Conservation (phyloP, 2,797 vertebrate species). For the Clarias pachynema region DNA sequence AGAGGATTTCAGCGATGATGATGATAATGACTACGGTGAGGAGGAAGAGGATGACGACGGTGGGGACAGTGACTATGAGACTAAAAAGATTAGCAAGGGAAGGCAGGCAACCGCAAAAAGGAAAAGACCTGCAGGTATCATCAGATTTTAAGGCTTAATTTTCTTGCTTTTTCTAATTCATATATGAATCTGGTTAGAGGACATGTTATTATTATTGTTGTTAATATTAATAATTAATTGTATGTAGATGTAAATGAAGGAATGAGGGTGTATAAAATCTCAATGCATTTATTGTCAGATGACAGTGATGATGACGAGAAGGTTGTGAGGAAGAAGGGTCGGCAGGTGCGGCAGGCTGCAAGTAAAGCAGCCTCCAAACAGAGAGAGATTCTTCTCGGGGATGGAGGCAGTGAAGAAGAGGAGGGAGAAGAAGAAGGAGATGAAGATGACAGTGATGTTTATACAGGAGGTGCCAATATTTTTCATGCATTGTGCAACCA, state of each 20-base stretch:
- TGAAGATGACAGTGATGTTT: slow-evolving; percentile 67
- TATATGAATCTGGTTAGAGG: not conserved
- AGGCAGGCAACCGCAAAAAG: slow-evolving; percentile 85
- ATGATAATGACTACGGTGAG: slow-evolving; percentile 80
- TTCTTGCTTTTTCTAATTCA: no score
- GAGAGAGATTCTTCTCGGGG: slow-evolving; percentile 94
- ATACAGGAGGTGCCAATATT: slow-evolving; percentile 82
- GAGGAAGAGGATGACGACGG: slow-evolving; percentile 81
- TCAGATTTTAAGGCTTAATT: not conserved
- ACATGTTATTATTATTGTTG: not conserved
- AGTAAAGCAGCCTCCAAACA: slow-evolving; percentile 98
- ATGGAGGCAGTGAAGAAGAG: slow-evolving; percentile 94
- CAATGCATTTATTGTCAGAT: slow-evolving; percentile 69
- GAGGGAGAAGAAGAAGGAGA: slow-evolving; percentile 87
- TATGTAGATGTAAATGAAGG: not conserved
- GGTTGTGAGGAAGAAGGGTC: slow-evolving; percentile 92
- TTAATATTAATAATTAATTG: not conserved
- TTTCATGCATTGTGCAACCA: not conserved
- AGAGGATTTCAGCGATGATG: slow-evolving; percentile 86
- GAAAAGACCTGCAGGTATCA: slow-evolving; percentile 83
- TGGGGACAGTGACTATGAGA: slow-evolving; percentile 86
- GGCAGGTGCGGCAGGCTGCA: slow-evolving; percentile 94
- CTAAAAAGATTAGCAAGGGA: slow-evolving; percentile 85
- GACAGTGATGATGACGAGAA: slow-evolving; percentile 95
- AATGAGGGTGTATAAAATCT: not conserved